Evolutionary conservation across 2,888 invertebrate genomes (phyloP).

Genomic region (Leptopilina drosophilae): DNA sequence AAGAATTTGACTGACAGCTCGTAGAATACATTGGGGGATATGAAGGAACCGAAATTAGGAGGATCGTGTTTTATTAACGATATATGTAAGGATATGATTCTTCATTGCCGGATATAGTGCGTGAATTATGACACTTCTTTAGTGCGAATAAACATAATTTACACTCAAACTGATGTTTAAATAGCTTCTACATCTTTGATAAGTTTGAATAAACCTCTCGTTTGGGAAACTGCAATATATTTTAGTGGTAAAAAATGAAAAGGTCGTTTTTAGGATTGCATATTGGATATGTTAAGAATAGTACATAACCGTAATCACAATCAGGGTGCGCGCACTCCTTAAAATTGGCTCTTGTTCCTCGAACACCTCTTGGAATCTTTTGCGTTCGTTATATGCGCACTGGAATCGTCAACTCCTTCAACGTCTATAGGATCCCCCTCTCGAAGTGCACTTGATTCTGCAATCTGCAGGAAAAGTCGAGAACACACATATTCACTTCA

Average conservation of each 20-base stretch:
- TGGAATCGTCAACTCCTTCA: slow-evolving; percentile 31
- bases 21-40: background rate
- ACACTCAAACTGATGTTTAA: no score
- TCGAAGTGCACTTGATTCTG: slow-evolving; percentile 72
- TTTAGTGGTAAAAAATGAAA: no score
- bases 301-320: background rate
- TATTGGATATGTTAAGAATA: background rate
- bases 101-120: background rate
- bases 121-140: no score
- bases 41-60: background rate
- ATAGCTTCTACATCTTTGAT: no score
- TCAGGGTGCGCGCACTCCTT: background rate
- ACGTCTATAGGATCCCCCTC: slow-evolving; percentile 41
- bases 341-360: slow-evolving; percentile 31
- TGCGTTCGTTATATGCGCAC: slow-evolving; percentile 48
- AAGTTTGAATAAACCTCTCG: no score
- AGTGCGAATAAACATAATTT: background rate
- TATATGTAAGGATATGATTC: background rate
- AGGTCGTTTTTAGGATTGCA: no score
- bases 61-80: slow-evolving; percentile 23
- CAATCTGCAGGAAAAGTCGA: slow-evolving; percentile 68
- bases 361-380: slow-evolving; percentile 40
- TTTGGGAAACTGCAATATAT: no score
- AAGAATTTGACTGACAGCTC: slow-evolving; percentile 17
- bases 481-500: slow-evolving; percentile 49